These are phyloP conservation scores for Tolmerus cingulatus DNA, from an alignment of 2,888 invertebrate genomes.

Conservation along the genomic window DNA sequence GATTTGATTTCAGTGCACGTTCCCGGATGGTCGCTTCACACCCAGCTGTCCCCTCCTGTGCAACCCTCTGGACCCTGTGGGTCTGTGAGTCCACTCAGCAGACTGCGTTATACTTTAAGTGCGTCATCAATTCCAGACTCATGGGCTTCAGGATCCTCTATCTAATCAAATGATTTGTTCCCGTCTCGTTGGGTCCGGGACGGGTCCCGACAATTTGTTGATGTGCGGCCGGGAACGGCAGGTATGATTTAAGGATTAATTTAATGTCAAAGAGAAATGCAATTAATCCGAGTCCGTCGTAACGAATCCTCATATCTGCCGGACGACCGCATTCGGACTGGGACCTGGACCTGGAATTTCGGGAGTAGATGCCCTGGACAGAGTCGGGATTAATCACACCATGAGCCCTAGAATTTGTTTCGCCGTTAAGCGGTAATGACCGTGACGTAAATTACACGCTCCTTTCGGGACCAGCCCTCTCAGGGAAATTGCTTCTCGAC, in stretches of 20 bases:
- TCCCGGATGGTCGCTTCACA: not conserved
- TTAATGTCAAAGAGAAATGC: not conserved
- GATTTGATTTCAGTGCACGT: not conserved
- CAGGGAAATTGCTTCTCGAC: not conserved
- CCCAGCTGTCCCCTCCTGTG: not conserved
- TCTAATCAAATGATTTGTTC: slow-evolving; percentile 26
- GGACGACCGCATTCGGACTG: not conserved
- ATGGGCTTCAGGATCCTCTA: not conserved
- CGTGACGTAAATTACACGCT: not conserved
- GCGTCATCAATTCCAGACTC: slow-evolving; percentile 17
- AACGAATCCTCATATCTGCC: not conserved
- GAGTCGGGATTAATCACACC: not conserved
- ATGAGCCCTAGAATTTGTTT: not conserved
- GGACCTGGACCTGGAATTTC: not conserved
- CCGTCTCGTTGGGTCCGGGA: not conserved
- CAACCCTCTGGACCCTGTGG: not conserved
- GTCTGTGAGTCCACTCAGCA: not conserved
- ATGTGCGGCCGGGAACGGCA: not conserved
- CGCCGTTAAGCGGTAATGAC: not conserved
- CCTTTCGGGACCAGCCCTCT: not conserved
- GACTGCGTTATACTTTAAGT: slow-evolving; percentile 13
- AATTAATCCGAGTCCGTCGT: not conserved
- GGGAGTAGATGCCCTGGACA: not conserved
- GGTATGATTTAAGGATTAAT: slow-evolving; percentile 25
- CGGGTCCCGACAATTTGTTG: slow-evolving; percentile 8